Conservation (phyloP, 1,140 invertebrate genomes). For the Aphelenchoides avenae region DNA sequence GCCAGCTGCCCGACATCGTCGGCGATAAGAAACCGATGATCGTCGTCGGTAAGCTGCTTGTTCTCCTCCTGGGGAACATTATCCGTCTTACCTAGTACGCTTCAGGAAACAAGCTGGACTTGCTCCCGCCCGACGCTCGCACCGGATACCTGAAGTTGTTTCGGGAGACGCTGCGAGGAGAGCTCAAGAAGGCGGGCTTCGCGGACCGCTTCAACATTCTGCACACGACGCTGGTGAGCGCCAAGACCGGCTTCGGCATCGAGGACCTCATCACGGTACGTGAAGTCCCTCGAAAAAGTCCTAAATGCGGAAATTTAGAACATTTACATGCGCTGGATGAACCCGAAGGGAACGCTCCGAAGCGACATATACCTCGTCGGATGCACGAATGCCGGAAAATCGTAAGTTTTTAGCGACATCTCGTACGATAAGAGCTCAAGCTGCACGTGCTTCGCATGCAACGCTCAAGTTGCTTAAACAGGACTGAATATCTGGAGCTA, state of each 20-base stretch:
- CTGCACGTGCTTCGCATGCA: too few relatives aligned
- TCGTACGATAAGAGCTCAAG: too few relatives aligned
- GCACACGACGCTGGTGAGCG: slow-evolving; percentile 75
- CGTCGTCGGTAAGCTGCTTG: slow-evolving; percentile 54
- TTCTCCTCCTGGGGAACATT: too few relatives aligned
- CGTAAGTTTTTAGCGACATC: too few relatives aligned
- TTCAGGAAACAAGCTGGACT: slow-evolving; percentile 90
- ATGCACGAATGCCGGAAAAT: slow-evolving; percentile 93
- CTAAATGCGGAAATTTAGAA: slow-evolving; percentile 31
- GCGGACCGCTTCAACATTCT: slow-evolving; percentile 69
- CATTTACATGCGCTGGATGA: slow-evolving; percentile 53
- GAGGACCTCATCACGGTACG: slow-evolving; percentile 77
- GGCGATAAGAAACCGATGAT: slow-evolving; percentile 56
- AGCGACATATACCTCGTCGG: slow-evolving; percentile 83
- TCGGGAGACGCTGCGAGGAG: slow-evolving; percentile 66
- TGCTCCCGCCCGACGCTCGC: slow-evolving; percentile 75
- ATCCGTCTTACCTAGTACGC: too few relatives aligned
- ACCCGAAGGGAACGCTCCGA: slow-evolving; percentile 34
- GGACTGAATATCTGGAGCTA: too few relatives aligned
- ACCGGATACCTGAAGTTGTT: slow-evolving; percentile 70
- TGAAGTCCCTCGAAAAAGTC: not conserved
- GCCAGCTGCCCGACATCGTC: slow-evolving; percentile 59
- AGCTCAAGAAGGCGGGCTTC: slow-evolving; percentile 66
- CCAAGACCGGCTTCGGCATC: slow-evolving; percentile 89
- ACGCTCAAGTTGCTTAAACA: too few relatives aligned